Evolutionary conservation across 2,888 invertebrate genomes (phyloP), one percentile per base, ranked within the genome.

Genomic region (Steinernema hermaphroditum): DNA sequence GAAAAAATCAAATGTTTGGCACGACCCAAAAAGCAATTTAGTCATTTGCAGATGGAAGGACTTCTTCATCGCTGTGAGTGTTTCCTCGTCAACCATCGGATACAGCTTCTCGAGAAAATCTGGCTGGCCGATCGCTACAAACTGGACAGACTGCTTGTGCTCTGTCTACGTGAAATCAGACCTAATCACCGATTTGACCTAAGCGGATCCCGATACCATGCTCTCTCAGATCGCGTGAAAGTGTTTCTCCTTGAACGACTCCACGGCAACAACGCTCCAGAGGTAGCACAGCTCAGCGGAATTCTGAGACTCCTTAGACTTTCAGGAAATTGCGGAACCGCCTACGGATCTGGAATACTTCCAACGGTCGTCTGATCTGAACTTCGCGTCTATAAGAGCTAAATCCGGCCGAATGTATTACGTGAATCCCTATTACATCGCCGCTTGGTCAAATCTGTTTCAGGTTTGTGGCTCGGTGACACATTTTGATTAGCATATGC

Each of bases 111-210:
- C 69, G 86, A 86, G 71, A 86, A 87, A 74, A 82, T 86, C 22
- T 84, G 86, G 85, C 80, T 86, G 16, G 86, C 86, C 27, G 86
- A 86, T 78, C 78, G 85, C 72, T 86, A 86, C 78, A 82, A 85
- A 76, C 76, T 86, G 71, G 85, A 86, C 74, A 79, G 84, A 50
- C 76, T 86, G 27, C 77, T 87, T 57, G 80, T 82, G n/a, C 76
- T 84, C 22, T 81, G 84, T 41, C 80, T 87, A 24, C 78, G 83
- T 32, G 86, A 87, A 74, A 81, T 86, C 77, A 74, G 80, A 34
- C 85, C 84, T 0, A 80, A 82, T 68, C 79, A 83, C 68, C 85
- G 85, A 73, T 77, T 86, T 14, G 86, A 86, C 68, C 76, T 86
- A 29, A 81, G 77, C 44, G 86, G 87, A 37, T 76, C 85, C 8